phyloP scores from a whole-genome alignment of 2,797 vertebrate species.

The Diplodus sargus region DNA sequence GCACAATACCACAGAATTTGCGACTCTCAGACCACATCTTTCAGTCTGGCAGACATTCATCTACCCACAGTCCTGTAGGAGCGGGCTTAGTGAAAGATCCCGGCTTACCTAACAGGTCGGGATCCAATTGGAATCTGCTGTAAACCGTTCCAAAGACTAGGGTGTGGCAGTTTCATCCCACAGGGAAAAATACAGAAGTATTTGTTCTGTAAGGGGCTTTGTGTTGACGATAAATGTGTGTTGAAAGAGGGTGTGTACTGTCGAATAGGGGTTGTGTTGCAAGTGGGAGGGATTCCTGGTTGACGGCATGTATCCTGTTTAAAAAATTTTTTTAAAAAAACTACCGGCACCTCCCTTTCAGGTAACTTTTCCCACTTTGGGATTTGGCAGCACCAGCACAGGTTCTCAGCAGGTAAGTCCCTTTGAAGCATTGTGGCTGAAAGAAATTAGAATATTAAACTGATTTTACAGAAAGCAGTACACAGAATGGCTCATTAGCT shows the following conservation, averaged over 20 bases:
- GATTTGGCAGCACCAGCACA: constrained; percentile 20
- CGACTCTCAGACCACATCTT: not conserved
- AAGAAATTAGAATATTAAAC: not conserved
- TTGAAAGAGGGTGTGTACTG: constrained; percentile 47
- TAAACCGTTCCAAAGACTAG: constrained; percentile 8
- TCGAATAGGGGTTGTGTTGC: not conserved
- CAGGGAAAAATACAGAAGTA: constrained; percentile 5
- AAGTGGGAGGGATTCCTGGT: constrained; percentile 49
- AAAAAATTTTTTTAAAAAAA: not conserved
- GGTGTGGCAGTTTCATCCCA: constrained; percentile 51
- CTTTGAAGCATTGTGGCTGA: not conserved
- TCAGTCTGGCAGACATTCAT: constrained; percentile 14
- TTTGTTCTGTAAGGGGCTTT: not conserved
- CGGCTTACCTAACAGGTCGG: not conserved
- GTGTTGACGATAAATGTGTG: constrained; percentile 11
- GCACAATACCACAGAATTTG: constrained; percentile 37
- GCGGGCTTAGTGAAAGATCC: constrained; percentile 14
- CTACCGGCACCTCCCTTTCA: constrained; percentile 29
- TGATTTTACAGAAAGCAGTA: not conserved
- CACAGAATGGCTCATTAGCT: constrained; percentile 33
- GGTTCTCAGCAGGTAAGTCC: constrained; percentile 65
- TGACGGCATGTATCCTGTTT: not conserved
- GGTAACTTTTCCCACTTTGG: constrained; percentile 45
- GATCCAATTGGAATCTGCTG: constrained; percentile 16
- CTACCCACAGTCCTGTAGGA: constrained; percentile 1